Conservation (phyloP, 2,888 invertebrate species). For the Acrobasis consociella region DNA sequence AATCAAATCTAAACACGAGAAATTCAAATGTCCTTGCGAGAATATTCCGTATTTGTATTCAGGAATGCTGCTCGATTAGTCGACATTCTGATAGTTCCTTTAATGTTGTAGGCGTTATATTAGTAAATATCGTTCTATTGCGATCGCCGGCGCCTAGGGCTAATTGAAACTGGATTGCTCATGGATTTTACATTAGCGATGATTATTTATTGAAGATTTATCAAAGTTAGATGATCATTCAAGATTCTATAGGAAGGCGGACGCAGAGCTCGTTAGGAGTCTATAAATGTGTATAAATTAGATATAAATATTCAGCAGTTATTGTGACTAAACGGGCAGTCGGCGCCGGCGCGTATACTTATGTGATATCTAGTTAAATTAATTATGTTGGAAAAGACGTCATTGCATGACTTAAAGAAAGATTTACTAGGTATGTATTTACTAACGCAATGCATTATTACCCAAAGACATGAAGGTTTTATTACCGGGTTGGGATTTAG, state of each 20-base stretch:
- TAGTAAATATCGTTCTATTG: conserved; percentile 69
- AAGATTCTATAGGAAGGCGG: conserved; percentile 22
- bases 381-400: conserved; percentile 5
- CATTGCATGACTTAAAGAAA: not conserved
- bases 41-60: conserved; percentile 67
- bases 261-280: conserved; percentile 4
- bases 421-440: not conserved
- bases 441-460: not conserved
- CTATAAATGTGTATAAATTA: conserved; percentile 24
- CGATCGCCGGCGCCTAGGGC: conserved; percentile 61
- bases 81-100: conserved; percentile 64
- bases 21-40: conserved; percentile 63
- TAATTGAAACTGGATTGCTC: conserved; percentile 56
- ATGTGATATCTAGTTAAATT: conserved; percentile 4
- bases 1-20: conserved; percentile 32
- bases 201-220: conserved; percentile 27
- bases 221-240: conserved; percentile 2
- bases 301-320: conserved; percentile 23
- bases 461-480: conserved; percentile 4
- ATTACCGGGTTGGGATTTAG: not conserved
- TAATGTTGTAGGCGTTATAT: conserved; percentile 63
- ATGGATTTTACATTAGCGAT: conserved; percentile 26
- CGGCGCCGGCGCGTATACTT: conserved; percentile 22
- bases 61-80: conserved; percentile 75
- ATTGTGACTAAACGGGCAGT: conserved; percentile 17